Evolutionary conservation across 2,797 vertebrate genomes (phyloP), one percentile per base, ranked within the genome.

Genomic region (Malacoctenus gilli): DNA sequence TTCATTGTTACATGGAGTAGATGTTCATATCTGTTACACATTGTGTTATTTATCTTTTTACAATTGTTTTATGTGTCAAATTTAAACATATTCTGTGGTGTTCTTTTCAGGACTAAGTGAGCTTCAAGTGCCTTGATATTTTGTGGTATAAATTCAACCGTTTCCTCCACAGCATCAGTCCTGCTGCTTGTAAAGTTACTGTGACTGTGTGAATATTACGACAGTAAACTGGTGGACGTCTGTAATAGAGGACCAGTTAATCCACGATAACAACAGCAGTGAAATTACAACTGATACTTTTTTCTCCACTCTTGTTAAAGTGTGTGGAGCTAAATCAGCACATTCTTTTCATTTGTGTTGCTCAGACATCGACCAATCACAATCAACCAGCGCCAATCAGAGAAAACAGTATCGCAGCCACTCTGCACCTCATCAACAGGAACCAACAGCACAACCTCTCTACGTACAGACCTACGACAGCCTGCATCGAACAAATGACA

Each of bases 371-470:
- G 41, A 15, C 39, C 22, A 4, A n/a, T 23, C 19, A 48, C 14
- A 38, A 15, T 11, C 43, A 18, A 37, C 30, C 25, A 36, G 25
- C 40, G 9, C 40, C 14, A 55, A 52, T 28, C 16, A 11, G 13
- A 22, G 44, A 59, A 51, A 28, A 15, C 22, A 21, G 47, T 40
- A 70, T 34, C 31, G 18, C 50, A 56, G 28, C 34, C 55, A 30
- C 57, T 25, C 41, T n/a, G 38, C 37, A 37, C 19, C 42, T 70
- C 71, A 61, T 61, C 59, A 28, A 41, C 56, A 67, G 55, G 49
- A 59, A 70, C 10, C 31, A 31, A 41, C 40, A 11, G 21, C 4
- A 21, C 1, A 4, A 15, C 41, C 43, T n/a, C n/a, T n/a, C n/a
- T n/a, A n/a, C n/a, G n/a, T n/a, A n/a, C n/a, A 59, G 47, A 34